Base-by-base conservation (phyloP, 2,797 vertebrate genomes). In the Lepidocolaptes lacrymiger region DNA sequence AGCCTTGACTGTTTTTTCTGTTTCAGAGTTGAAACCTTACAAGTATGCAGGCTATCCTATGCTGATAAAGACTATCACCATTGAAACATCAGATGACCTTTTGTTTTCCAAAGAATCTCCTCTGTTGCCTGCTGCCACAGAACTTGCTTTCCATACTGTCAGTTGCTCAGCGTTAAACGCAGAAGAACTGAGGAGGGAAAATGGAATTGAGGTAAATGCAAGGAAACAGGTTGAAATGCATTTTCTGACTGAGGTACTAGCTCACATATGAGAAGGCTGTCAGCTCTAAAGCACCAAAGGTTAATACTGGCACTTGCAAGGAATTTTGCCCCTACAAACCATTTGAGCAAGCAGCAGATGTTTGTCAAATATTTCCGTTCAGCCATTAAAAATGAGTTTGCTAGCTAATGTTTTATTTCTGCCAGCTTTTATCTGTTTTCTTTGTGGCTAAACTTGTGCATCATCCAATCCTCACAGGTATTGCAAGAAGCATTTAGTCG, bases 31-130 rank as follows among this genome's bases (percentile, higher is more conserved):
- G 96, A 99, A 99, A 93, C 99, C 99, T 11, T 99, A 99, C 97
- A 99, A 99, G 93, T 99, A 99, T 28, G 99, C 99, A 2, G 99
- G 99, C 48, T 99, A 99, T 94, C 99, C 99, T 39, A 99, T 99
- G 99, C 98, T 99, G 79, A 99, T 99, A 85, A 99, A 99, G 97
- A 99, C 99, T 14, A 99, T 99, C 97, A 99, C 98, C 23, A 99
- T 99, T 98, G 99, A 99, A 97, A 99, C 99, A 0, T 98, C 98
- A 34, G 99, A 99, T 84, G 97, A 98, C 55, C 98, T 98, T 91
- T 98, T 99, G 26, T 99, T 99, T 98, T 99, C 99, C 58, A 99
- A 99, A 97, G 98, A 99, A 54, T 99, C 99, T 36, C 99, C 99
- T 15, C 96, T 99, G 46, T 98, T 99, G 94, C 99, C 99, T 1